A percentile compares a stretch with the other conserved stretches of the same genome.
Conservation (phyloP, 2,888 invertebrate genomes). For the Gari tellinella region DNA sequence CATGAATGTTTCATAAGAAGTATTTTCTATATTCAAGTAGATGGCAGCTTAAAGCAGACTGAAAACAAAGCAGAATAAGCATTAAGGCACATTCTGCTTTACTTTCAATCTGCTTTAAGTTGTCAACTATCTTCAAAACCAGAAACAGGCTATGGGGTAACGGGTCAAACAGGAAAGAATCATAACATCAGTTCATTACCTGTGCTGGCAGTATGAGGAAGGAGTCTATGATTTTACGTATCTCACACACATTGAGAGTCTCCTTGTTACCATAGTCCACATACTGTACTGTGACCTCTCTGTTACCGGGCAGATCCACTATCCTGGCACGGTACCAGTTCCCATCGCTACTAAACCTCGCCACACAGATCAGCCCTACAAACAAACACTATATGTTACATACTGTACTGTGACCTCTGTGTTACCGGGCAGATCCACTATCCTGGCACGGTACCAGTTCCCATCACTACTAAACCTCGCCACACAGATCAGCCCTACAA, state of each 20-base stretch:
- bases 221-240: constrained; percentile 84
- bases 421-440: constrained; percentile 85
- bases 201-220: constrained; percentile 74
- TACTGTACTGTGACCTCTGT: constrained; percentile 87
- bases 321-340: constrained; percentile 90
- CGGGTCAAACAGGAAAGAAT: too few relatives aligned
- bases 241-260: constrained; percentile 85
- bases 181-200: constrained; percentile 58
- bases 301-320: constrained; percentile 84
- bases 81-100: too few relatives aligned
- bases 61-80: too few relatives aligned
- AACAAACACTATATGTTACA: constrained; percentile 90
- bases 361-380: constrained; percentile 89
- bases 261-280: constrained; percentile 88
- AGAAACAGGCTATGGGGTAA: too few relatives aligned
- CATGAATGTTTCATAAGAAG: too few relatives aligned
- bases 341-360: constrained; percentile 87
- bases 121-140: too few relatives aligned
- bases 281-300: constrained; percentile 87
- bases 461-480: constrained; percentile 88
- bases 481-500: constrained; percentile 88
- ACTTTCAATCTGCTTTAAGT: too few relatives aligned
- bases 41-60: too few relatives aligned
- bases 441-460: constrained; percentile 89
- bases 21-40: too few relatives aligned